phyloP scores from a whole-genome alignment of 2,797 vertebrate species.

The Eulemur coronatus region DNA sequence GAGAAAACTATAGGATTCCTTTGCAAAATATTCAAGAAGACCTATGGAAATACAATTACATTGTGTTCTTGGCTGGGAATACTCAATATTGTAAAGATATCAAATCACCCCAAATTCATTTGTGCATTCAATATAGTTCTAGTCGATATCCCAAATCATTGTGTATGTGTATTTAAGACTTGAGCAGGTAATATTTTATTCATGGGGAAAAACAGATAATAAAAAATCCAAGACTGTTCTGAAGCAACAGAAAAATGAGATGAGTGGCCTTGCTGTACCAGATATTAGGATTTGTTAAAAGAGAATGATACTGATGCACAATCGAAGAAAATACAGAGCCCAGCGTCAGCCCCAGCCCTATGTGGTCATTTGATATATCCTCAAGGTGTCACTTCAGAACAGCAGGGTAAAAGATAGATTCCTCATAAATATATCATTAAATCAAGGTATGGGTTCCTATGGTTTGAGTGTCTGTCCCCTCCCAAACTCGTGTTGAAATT shows the following conservation, averaged over 20 bases:
- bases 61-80: not conserved
- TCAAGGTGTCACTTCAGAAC: not conserved
- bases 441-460: not conserved
- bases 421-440: not conserved
- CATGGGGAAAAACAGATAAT: not conserved
- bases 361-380: not conserved
- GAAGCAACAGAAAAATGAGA: not conserved
- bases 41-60: not conserved
- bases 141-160: not conserved
- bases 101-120: not conserved
- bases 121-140: not conserved
- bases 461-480: not conserved
- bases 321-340: not conserved
- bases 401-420: not conserved
- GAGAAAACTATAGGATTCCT: not conserved
- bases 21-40: not conserved
- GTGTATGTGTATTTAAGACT: not conserved
- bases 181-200: not conserved
- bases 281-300: not conserved
- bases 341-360: not conserved
- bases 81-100: not conserved
- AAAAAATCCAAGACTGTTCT: not conserved
- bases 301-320: fast-evolving
- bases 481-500: not conserved
- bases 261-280: not conserved